Base-by-base conservation (phyloP, 2,797 vertebrate genomes). In the Philypnodon macrostomus region DNA sequence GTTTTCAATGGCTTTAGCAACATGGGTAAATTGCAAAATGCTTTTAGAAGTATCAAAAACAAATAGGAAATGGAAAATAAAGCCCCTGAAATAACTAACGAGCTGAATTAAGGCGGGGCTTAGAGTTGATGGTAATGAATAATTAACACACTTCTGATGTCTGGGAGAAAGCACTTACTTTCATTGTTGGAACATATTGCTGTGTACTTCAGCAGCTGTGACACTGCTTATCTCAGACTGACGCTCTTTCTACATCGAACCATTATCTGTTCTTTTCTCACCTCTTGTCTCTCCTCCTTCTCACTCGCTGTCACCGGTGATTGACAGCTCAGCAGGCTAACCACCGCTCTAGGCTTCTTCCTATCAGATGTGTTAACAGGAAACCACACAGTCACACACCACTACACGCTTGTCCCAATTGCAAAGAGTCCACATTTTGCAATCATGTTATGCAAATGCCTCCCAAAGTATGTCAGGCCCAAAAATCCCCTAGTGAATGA, bases 321-420 rank as follows among this genome's bases (percentile, higher is more conserved):
- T 40, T 78, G 79, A 77, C 78, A 82, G 69, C 79, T 73, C 31
- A 17, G 72, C 50, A 61, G 31, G 27, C 61, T 65, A 56, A 50
- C 58, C 67, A 62, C 71, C 69, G 63, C 51, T 34, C 49, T 52
- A 60, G 66, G 63, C 38, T 37, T 38, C 14, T 55, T 38, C 45
- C 75, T 77, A 67, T 75, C 76, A 67, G 40, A 58, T 59, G 61
- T 48, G 56, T 35, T 36, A 44, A 59, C 60, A 38, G 72, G 61
- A 35, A 42, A 58, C 47, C 14, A 13, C 45, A 53, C 63, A 64
- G 70, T 87, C 70, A 83, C 72, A 67, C 63, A 33, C 52, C 42
- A 59, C 53, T 73, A 42, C 52, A 42, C 60, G 47, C 53, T 44
- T 10, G 37, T 41, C 48, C 41, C 47, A 32, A 13, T 32, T 12